A percentile compares a stretch with the other conserved stretches of the same genome.
Evolutionary conservation across 2,797 vertebrate species (phyloP).

Genomic region (Spea hammondii): DNA sequence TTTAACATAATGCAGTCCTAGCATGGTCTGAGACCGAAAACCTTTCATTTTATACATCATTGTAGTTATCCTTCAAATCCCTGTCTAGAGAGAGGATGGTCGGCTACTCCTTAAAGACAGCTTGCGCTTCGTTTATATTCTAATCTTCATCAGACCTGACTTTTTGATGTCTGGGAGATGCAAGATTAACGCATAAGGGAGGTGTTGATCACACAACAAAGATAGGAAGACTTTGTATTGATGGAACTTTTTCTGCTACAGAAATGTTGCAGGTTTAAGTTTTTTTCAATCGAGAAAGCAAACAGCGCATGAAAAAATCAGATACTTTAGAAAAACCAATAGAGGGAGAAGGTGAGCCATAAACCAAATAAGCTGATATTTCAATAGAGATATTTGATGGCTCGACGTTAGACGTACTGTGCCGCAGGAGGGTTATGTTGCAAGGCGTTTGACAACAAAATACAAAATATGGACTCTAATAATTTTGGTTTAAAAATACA

Average conservation of each 20-base stretch:
- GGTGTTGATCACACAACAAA: neutral
- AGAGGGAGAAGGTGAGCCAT: conserved; percentile 48
- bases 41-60: neutral
- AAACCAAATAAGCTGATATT: conserved; percentile 15
- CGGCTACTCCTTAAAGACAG: conserved; percentile 1
- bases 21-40: neutral
- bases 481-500: conserved; percentile 14
- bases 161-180: conserved; percentile 8
- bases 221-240: neutral
- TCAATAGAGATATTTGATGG: conserved; percentile 1
- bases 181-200: neutral
- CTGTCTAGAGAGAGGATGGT: neutral
- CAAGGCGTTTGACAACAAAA: neutral
- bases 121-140: conserved; percentile 9
- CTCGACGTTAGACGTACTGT: neutral
- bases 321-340: conserved; percentile 38
- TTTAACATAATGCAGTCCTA: neutral
- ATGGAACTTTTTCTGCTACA: neutral
- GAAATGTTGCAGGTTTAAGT: neutral
- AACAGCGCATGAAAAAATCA: neutral
- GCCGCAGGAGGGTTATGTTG: neutral
- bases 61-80: conserved; percentile 8
- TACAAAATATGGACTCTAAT: conserved; percentile 19
- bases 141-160: conserved; percentile 8
- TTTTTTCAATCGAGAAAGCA: neutral